phyloP scores from a whole-genome alignment of 2,113 vertebrate genomes.

The Pipra filicauda region DNA sequence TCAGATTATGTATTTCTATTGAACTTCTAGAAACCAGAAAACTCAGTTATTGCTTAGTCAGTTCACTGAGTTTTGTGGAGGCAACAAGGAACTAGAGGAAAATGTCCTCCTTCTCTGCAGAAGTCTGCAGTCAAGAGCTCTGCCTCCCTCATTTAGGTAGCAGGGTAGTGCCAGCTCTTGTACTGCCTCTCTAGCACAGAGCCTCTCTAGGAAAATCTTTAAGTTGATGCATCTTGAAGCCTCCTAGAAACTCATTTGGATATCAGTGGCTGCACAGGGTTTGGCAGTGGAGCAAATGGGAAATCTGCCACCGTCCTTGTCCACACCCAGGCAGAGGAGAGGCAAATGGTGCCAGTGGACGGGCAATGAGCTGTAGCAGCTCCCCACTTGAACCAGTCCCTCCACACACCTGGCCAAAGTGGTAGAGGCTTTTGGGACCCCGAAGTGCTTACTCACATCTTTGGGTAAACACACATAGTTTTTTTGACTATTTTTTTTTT shows the following conservation, averaged over 20 bases:
- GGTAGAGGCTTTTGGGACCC: background rate
- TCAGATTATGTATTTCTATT: background rate
- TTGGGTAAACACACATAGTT: background rate
- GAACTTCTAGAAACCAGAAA: background rate
- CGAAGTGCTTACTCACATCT: background rate
- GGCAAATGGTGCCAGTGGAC: background rate
- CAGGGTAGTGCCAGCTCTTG: background rate
- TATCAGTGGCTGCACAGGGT: background rate
- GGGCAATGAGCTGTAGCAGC: background rate
- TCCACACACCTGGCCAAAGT: background rate
- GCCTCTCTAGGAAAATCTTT: background rate
- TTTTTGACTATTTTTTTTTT: background rate
- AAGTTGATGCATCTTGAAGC: background rate
- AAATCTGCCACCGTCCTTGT: accelerated
- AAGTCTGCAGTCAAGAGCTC: accelerated
- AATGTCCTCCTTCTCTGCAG: background rate
- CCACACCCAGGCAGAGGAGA: background rate
- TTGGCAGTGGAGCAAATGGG: background rate
- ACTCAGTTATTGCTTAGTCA: background rate
- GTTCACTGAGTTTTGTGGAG: background rate
- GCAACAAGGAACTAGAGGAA: background rate
- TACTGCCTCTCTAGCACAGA: background rate
- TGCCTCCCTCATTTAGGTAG: background rate
- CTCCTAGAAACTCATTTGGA: background rate
- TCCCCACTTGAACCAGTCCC: background rate